Evolutionary conservation across 2,888 invertebrate species (phyloP), one percentile per base, ranked within the genome.

Genomic region (Encarsia formosa): DNA sequence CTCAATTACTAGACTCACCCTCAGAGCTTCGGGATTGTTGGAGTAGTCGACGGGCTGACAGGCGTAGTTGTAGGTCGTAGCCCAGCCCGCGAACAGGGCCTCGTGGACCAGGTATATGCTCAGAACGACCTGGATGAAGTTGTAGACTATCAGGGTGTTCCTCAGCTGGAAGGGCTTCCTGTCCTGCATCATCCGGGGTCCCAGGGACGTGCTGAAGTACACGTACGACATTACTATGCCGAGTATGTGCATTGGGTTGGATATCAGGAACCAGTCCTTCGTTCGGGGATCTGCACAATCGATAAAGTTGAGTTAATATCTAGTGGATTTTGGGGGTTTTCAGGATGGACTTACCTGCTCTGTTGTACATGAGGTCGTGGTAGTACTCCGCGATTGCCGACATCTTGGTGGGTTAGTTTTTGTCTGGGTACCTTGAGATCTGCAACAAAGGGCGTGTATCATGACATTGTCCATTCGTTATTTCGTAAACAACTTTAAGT

Each of bases 161-260:
- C 87, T 84, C 32, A 96, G 74, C 57, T 89, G 82, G 68, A 85
- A 88, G 0, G 95, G 91, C 65, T 91, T 86, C 63, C 88, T 81
- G 70, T 92, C 82, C 56, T 84, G 83, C 96, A 97, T 97, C 63
- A 87, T 85, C 57, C 80, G 79, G 0, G 95, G 95, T 1, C 95
- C 94, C 76, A 86, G 84, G 58, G 79, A 83, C 20, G 81, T 63
- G 8, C 86, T 83, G 69, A 88, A 87, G 72, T 84, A 86, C 37
- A 87, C 68, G 66, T 89, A 90, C 31, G 82, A 71, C 2, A 77
- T 78, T 37, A 88, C 67, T 47, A 89, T 85, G 32, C 81, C 78
- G 15, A 87, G 61, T 8, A 85, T 77, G 0, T 87, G 87, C 15
- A 83, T 69, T 0, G 88, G 89, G 41, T 84, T 81, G 23, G 77